Percentiles rank a stretch among this genome's conserved stretches.
phyloP scores from a whole-genome alignment of 1,140 invertebrate species.

The Druon quercuslanigerum region DNA sequence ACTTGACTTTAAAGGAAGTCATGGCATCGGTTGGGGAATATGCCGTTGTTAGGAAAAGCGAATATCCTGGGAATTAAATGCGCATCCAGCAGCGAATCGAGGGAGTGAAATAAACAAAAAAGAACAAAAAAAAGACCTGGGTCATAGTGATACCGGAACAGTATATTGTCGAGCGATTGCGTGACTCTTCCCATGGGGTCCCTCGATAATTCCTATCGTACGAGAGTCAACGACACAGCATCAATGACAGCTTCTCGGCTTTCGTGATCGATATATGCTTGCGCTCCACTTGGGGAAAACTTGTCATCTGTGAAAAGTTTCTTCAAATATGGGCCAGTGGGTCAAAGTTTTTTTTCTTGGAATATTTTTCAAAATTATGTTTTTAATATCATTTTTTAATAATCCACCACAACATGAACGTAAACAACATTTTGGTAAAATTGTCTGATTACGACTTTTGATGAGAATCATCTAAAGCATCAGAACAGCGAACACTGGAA shows the following conservation, averaged over 20 bases:
- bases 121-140: not conserved
- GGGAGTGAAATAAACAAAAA: slow-evolving; percentile 40
- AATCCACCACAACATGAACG: too few species aligned
- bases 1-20: slow-evolving; percentile 36
- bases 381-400: too few species aligned
- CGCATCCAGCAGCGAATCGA: slow-evolving; percentile 26
- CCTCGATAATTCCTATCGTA: slow-evolving; percentile 17
- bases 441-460: too few species aligned
- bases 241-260: slow-evolving; percentile 25
- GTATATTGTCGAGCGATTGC: not conserved
- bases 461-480: too few species aligned
- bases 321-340: too few species aligned
- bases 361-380: too few species aligned
- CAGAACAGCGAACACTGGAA: too few species aligned
- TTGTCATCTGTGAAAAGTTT: too few species aligned
- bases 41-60: slow-evolving; percentile 52
- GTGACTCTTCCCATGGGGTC: slow-evolving; percentile 5
- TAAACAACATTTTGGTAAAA: too few species aligned
- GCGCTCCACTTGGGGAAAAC: too few species aligned
- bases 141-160: not conserved
- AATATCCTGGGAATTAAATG: slow-evolving; percentile 45
- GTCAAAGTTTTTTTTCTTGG: too few species aligned
- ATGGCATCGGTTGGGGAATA: slow-evolving; percentile 40
- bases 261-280: not conserved
- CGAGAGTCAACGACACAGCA: slow-evolving; percentile 11